These are phyloP conservation scores for Chamaea fasciata DNA, from an alignment of 2,113 vertebrate genomes.

Conservation along the genomic window DNA sequence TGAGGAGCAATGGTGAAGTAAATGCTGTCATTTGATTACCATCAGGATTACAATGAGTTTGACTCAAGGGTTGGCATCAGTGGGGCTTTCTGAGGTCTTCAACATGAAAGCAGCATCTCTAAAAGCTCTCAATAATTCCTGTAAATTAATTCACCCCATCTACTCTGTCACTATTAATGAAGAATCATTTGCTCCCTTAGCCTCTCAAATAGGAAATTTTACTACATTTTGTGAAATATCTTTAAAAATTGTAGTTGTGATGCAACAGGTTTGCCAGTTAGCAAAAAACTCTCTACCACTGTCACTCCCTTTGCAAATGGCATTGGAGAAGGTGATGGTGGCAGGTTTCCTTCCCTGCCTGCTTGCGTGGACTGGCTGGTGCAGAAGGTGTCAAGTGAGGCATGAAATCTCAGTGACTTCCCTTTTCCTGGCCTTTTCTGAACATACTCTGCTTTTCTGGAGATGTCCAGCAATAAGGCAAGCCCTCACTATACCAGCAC, in stretches of 20 bases:
- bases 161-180: neutral
- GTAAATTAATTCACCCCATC: neutral
- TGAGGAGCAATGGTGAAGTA: neutral
- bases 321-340: neutral
- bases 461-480: neutral
- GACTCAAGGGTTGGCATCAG: neutral
- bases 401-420: fast-evolving
- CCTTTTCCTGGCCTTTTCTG: neutral
- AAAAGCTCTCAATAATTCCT: neutral
- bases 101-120: neutral
- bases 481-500: neutral
- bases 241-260: neutral
- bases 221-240: neutral
- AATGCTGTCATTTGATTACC: neutral
- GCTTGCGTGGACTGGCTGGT: fast-evolving
- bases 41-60: neutral
- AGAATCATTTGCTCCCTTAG: neutral
- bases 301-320: fast-evolving
- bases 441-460: neutral
- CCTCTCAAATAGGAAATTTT: neutral
- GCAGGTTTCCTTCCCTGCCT: neutral
- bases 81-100: neutral
- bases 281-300: neutral
- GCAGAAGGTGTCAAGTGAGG: fast-evolving
- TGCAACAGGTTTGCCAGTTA: neutral